Percentiles rank a stretch among this genome's conserved stretches.
Conservation (phyloP, 2,888 invertebrate genomes). For the Oligia latruncula region DNA sequence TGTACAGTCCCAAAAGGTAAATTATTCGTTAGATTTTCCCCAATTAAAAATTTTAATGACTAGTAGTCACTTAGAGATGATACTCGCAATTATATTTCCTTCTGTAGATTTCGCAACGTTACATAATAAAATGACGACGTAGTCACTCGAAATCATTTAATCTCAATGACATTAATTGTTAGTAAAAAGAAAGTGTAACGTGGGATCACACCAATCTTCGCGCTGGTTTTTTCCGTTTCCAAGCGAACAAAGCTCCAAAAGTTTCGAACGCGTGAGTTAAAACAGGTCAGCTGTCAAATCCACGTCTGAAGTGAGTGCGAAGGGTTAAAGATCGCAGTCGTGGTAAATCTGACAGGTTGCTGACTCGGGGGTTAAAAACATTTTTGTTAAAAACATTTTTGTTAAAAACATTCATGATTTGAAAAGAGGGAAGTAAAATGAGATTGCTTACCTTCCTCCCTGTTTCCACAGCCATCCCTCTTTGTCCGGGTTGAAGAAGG, state of each 20-base stretch:
- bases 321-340: slow-evolving; percentile 48
- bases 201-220: slow-evolving; percentile 38
- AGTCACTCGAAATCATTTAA: slow-evolving; percentile 23
- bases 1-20: not conserved
- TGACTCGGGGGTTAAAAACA: not conserved
- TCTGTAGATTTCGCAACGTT: slow-evolving; percentile 25
- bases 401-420: not conserved
- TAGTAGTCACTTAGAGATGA: not conserved
- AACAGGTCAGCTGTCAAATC: slow-evolving; percentile 28
- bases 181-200: slow-evolving; percentile 53
- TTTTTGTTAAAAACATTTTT: slow-evolving; percentile 5
- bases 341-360: slow-evolving; percentile 15
- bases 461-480: slow-evolving; percentile 99
- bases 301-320: slow-evolving; percentile 25
- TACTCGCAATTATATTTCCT: not conserved
- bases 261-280: slow-evolving; percentile 22
- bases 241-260: slow-evolving; percentile 28
- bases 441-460: slow-evolving; percentile 92
- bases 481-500: slow-evolving; percentile 99
- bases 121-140: slow-evolving; percentile 39
- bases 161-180: slow-evolving; percentile 32
- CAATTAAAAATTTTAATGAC: slow-evolving; percentile 26
- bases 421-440: not conserved
- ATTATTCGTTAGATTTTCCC: not conserved
- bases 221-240: slow-evolving; percentile 38